A percentile compares a stretch with the other conserved stretches of the same genome.
phyloP scores from a whole-genome alignment of 2,888 invertebrate genomes.

The Drosophila borborema region DNA sequence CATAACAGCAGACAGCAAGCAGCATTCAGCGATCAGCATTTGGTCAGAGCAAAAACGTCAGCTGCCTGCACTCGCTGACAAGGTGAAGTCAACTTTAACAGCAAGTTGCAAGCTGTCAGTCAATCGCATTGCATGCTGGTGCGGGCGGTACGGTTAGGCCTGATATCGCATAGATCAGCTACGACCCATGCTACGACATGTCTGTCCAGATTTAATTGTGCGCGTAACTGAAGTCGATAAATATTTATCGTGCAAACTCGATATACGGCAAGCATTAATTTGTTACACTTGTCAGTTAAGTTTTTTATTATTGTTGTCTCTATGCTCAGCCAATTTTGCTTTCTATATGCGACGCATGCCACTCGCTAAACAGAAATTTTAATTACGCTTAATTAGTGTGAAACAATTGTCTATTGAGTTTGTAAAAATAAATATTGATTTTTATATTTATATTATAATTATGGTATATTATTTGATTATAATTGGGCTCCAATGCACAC shows the following conservation, averaged over 20 bases:
- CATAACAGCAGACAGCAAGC: constrained; percentile 3
- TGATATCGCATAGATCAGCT: constrained; percentile 19
- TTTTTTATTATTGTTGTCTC: constrained; percentile 32
- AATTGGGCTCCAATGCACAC: too few relatives aligned
- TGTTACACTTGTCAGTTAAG: constrained; percentile 54
- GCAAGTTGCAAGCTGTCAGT: constrained; percentile 22
- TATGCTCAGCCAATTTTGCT: constrained; percentile 25
- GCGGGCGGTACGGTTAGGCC: constrained; percentile 22
- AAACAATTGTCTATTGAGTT: not conserved
- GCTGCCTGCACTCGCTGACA: constrained; percentile 50
- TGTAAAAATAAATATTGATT: not conserved
- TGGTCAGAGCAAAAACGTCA: constrained; percentile 24
- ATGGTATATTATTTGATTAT: too few relatives aligned
- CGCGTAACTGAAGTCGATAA: constrained; percentile 56
- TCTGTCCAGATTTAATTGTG: constrained; percentile 39
- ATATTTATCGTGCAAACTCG: constrained; percentile 58
- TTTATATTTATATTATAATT: not conserved
- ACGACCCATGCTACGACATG: constrained; percentile 38
- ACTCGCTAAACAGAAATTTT: constrained; percentile 21
- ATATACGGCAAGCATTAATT: constrained; percentile 39
- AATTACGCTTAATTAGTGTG: constrained; percentile 35
- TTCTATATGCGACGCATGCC: constrained; percentile 47
- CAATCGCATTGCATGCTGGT: constrained; percentile 5
- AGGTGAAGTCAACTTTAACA: constrained; percentile 28
- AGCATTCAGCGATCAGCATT: constrained; percentile 1